phyloP scores from a whole-genome alignment of 1,140 invertebrate genomes.

The Halictus rubicundus region DNA sequence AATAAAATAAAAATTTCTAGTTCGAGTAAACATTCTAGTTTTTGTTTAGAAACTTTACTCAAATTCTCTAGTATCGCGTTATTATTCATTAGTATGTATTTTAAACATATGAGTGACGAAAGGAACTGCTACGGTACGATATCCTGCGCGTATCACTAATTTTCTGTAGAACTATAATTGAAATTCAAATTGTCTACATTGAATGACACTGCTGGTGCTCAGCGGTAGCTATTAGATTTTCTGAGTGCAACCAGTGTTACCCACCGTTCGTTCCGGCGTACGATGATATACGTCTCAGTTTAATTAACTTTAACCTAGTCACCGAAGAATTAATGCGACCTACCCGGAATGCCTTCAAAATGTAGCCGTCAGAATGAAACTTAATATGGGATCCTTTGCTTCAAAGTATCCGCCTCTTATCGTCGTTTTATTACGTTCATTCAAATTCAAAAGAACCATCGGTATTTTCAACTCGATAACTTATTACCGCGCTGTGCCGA shows the following conservation, averaged over 20 bases:
- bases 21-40: too few relatives aligned
- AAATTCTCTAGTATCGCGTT: too few relatives aligned
- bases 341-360: background rate
- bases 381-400: background rate
- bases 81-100: too few relatives aligned
- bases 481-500: too few relatives aligned
- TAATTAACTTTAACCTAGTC: slow-evolving; percentile 17
- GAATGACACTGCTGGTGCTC: background rate
- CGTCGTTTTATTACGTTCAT: too few relatives aligned
- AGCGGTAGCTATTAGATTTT: background rate
- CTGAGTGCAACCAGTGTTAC: slow-evolving; percentile 1
- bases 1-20: too few relatives aligned
- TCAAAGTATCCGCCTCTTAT: slow-evolving; percentile 10
- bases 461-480: too few relatives aligned
- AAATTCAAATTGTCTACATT: background rate
- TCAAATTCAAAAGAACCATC: too few relatives aligned
- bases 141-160: background rate
- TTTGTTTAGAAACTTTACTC: too few relatives aligned
- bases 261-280: background rate
- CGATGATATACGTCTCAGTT: slow-evolving; percentile 11
- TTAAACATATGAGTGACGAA: too few relatives aligned
- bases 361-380: background rate
- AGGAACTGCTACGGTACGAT: too few relatives aligned
- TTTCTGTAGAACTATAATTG: background rate
- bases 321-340: background rate